Percentiles rank a stretch among this genome's conserved stretches.
These are phyloP conservation scores for Penaeus vannamei DNA, from an alignment of 1,140 invertebrate genomes.

Conservation along the genomic window DNA sequence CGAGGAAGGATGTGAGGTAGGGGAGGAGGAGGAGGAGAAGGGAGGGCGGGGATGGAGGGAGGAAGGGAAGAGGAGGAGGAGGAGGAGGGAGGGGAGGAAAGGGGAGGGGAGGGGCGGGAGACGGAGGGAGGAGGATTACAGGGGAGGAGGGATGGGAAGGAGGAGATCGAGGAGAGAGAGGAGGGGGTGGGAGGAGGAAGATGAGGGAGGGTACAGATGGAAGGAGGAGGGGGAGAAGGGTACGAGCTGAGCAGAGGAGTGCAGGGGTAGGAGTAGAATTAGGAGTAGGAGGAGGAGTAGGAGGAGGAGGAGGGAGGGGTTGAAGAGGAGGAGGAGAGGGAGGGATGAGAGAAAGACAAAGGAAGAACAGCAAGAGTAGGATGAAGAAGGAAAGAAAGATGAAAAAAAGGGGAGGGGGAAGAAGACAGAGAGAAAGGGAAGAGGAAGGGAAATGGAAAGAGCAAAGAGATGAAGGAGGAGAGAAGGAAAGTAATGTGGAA, in stretches of 20 bases:
- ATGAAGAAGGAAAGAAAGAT: background rate
- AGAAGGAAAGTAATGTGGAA: too few relatives aligned
- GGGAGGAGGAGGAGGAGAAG: background rate
- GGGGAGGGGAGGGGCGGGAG: background rate
- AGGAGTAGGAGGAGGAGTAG: background rate
- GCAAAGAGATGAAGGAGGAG: background rate
- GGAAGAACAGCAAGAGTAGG: background rate
- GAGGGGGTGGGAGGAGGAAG: background rate
- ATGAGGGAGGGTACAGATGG: background rate
- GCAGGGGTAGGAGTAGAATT: too few relatives aligned
- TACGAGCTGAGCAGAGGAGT: too few relatives aligned
- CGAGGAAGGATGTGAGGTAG: background rate
- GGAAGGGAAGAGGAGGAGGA: background rate
- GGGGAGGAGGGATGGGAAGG: background rate
- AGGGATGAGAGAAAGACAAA: background rate
- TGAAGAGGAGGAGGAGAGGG: background rate
- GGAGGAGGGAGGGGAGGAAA: background rate
- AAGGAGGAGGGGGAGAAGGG: background rate
- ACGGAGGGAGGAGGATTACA: background rate
- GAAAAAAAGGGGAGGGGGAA: background rate
- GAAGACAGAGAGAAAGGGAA: background rate
- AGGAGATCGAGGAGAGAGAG: background rate
- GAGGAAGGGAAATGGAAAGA: background rate
- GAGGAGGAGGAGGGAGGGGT: background rate
- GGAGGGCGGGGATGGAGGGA: background rate